Percentiles rank a stretch among this genome's conserved stretches.
Conservation (phyloP, 2,888 invertebrate genomes). For the Conus canariensis region DNA sequence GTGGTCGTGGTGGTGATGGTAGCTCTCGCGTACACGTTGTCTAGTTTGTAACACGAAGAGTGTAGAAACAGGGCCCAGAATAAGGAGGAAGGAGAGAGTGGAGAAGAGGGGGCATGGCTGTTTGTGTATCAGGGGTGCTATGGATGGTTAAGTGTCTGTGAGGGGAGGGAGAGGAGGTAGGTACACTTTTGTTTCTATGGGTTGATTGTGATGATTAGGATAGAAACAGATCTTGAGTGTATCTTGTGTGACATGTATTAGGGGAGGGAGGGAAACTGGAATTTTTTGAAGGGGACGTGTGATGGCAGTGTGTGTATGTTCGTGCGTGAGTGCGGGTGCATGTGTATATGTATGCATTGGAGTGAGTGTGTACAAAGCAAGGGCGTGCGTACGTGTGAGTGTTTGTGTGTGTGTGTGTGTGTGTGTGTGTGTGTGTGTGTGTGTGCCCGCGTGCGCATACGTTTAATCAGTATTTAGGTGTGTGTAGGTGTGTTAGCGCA, state of each 20-base stretch:
- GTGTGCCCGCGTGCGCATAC: conserved; percentile 51
- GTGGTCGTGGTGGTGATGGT: conserved; percentile 23
- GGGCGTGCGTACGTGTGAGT: not conserved
- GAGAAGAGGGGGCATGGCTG: not conserved
- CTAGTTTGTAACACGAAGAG: not conserved
- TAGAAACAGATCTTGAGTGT: no score
- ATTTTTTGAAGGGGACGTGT: no score
- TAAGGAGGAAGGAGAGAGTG: not conserved
- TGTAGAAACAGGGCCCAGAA: not conserved
- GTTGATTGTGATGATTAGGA: no score
- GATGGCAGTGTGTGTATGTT: no score
- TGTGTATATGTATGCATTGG: no score
- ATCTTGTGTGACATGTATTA: no score
- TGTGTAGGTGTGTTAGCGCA: not conserved
- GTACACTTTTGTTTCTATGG: conserved; percentile 26
- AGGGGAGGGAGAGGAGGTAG: conserved; percentile 33
- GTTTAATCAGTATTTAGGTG: not conserved
- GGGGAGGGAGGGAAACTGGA: no score
- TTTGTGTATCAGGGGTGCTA: no score
- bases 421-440: not conserved
- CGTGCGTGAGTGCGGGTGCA: no score
- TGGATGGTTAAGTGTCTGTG: not conserved
- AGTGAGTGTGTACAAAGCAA: no score
- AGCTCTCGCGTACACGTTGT: not conserved
- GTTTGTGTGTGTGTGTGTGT: not conserved